Conservation (phyloP, 1,140 invertebrate species). For the Piezodorus guildinii region DNA sequence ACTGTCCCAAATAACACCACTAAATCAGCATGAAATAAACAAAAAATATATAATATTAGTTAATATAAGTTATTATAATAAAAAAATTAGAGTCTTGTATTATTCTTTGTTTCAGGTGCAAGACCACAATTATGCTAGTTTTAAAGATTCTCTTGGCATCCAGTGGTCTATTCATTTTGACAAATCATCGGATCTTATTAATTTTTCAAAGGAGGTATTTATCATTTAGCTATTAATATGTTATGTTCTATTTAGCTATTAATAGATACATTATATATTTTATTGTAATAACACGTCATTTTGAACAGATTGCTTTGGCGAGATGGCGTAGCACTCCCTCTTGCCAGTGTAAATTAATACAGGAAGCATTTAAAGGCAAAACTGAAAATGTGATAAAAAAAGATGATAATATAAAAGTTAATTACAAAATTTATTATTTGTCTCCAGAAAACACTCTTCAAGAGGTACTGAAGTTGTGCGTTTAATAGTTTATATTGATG, state of each 20-base stretch:
- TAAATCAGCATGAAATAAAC: too few species aligned
- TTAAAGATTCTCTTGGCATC: slow-evolving; percentile 27
- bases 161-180: slow-evolving; percentile 29
- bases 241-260: background rate
- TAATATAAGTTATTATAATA: too few species aligned
- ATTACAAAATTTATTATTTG: background rate
- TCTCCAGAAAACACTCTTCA: slow-evolving; percentile 2
- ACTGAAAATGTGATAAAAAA: background rate
- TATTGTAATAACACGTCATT: background rate
- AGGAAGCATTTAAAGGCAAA: background rate
- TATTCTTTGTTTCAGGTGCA: slow-evolving; percentile 27
- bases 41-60: too few species aligned
- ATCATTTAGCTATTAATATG: background rate
- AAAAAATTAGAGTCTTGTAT: too few species aligned
- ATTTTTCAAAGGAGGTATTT: slow-evolving; percentile 25
- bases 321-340: background rate
- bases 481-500: too few species aligned
- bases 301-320: background rate
- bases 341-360: background rate
- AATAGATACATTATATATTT: too few species aligned
- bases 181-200: slow-evolving; percentile 19
- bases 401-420: slow-evolving; percentile 3
- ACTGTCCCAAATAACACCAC: too few species aligned
- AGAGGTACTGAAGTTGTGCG: background rate
- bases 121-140: slow-evolving; percentile 28